Base-by-base conservation (phyloP, 2,888 invertebrate species). In the Latrodectus hesperus region DNA sequence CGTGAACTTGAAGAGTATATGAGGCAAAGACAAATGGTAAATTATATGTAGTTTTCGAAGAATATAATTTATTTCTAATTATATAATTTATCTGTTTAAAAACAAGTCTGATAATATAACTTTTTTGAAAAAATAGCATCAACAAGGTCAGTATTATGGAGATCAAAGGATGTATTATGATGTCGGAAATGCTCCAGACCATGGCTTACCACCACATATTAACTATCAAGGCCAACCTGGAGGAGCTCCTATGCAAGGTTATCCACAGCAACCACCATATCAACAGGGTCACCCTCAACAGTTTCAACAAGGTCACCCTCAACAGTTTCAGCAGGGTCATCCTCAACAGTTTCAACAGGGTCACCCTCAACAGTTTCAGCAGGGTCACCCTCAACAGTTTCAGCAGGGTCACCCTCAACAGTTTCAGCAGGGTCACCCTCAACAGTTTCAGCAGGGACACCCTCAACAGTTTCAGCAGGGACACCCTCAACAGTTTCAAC, bases 1-100 rank as follows among this genome's bases (percentile, higher is more conserved):
- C 95, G 96, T 87, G 99, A 99, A 91, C 96, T 97, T 90, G 94
- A 96, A 79, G 95, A 95, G 90, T 98, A 95, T 90, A 95, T 95
- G 91, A 93, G 93, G 51, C 93, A 93, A 74, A 93, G 95, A 14
- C 93, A 94, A 86, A 94, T 94, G 89, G 95, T 96, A 92, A 38
- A 51, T 16, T 90, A 77, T 85, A 64, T 60, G 5, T 75, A 22
- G 38, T 16, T 60, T 10, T 26, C 16, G 6, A 9, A 14, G 9
- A 16, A 6, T 75, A 16, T 75, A 14, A 49, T 26, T 9, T 17
- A 75, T 60, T 74, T 5, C 17, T 55, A 74, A 16, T 3, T n/a
- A 12, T 71, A 53, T 72, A 52, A n/a, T 49, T 60, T 60, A 12
- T 16, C 12, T 60, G 60, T 60, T 60, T n/a, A 6, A 38, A 38